Base-by-base conservation (phyloP, 2,113 vertebrate species). In the Carassius carassius region DNA sequence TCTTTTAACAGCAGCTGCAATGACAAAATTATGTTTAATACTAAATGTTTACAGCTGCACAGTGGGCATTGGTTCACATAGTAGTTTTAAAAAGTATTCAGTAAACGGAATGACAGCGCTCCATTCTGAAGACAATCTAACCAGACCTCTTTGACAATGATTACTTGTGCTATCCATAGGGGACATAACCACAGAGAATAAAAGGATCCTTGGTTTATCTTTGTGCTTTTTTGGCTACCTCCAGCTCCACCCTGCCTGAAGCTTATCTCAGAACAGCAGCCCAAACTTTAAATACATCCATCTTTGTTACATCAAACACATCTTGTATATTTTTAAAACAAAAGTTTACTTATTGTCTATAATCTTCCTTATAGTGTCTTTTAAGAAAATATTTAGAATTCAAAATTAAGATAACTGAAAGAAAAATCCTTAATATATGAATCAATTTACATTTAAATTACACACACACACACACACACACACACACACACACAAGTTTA, bases 121-220 rank as follows among this genome's bases (percentile, higher is more conserved):
- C 65, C 17, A 35, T 37, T 69, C 3, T 37, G 8, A 37, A 21
- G 9, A 10, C 32, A 69, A 35, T 69, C 29, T 35, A 78, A 69
- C 49, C 44, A 17, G 35, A 78, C 60, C 32, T 41, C 49, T 5
- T 5, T 29, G 14, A 56, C 54, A 56, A 13, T 29, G 16, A 80
- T 65, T 35, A 54, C 70, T 76, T 54, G 21, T 21, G 9, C 9
- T 8, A 47, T 21, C 5, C 54, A 56, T 79, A 60, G 70, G 17
- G 23, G 67, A 58, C 72, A 13, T 82, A 65, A 23, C 29, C 58
- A 81, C 7, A 7, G 69, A 85, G 75, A 73, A 83, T 62, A 88
- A 93, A 94, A 87, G 83, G 85, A 91, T 84, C 86, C 60, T 87
- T 49, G 67, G 83, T 90, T 95, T 94, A 94, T 94, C 94, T 94